A percentile compares a stretch with the other conserved stretches of the same genome.
phyloP scores from a whole-genome alignment of 1,140 invertebrate species.

The Anastrepha ludens region DNA sequence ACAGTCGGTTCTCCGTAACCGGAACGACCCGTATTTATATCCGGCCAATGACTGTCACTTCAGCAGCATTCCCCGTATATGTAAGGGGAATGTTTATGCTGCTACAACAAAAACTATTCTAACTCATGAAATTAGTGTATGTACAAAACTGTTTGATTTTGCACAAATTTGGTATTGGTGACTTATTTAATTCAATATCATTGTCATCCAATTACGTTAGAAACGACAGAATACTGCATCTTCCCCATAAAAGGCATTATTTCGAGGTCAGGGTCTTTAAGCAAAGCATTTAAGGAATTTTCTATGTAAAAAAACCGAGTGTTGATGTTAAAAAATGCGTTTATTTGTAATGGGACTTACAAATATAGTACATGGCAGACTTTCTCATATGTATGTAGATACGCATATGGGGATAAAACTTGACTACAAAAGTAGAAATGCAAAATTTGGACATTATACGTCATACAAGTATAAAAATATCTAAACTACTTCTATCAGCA shows the following conservation, averaged over 20 bases:
- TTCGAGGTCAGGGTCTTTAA: background rate
- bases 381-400: too few relatives aligned
- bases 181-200: constrained; percentile 33
- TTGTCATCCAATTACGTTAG: constrained; percentile 9
- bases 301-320: background rate
- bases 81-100: too few relatives aligned
- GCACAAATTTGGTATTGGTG: background rate
- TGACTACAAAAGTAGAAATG: too few relatives aligned
- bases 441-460: background rate
- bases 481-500: background rate
- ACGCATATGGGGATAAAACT: too few relatives aligned
- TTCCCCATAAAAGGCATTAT: background rate
- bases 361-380: constrained; percentile 29
- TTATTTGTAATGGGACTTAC: constrained; percentile 8
- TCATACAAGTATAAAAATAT: background rate
- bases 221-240: constrained; percentile 33
- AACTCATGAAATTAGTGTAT: background rate
- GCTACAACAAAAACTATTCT: background rate
- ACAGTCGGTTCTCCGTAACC: too few relatives aligned
- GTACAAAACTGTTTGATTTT: background rate
- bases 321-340: background rate
- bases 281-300: constrained; percentile 43
- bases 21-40: too few relatives aligned
- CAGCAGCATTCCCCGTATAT: too few relatives aligned
- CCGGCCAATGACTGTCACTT: too few relatives aligned